phyloP scores from a whole-genome alignment of 2,797 vertebrate genomes.

The Yasuhikotakia modesta region DNA sequence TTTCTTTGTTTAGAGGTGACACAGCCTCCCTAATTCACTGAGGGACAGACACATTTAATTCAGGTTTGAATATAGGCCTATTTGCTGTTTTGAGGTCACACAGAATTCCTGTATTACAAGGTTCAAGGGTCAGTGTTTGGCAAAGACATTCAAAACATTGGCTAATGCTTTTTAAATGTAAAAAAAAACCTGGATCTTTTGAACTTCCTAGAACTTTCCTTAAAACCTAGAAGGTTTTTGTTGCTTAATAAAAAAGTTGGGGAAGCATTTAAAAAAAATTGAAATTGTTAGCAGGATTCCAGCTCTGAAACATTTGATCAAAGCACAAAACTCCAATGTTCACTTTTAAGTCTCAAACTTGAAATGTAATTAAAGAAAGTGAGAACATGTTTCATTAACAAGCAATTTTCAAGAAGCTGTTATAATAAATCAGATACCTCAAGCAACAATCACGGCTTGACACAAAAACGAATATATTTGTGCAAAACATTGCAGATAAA shows the following conservation, averaged over 20 bases:
- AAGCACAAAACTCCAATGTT: neutral
- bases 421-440: neutral
- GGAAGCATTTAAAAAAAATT: too few species aligned
- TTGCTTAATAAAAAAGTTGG: too few species aligned
- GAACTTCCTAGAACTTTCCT: too few species aligned
- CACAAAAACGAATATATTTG: neutral
- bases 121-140: neutral
- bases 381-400: conserved; percentile 5
- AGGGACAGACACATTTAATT: neutral
- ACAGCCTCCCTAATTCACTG: conserved; percentile 1
- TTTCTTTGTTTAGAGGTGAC: conserved; percentile 32
- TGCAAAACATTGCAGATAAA: neutral
- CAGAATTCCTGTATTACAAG: neutral
- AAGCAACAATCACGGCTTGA: neutral
- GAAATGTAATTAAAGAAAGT: neutral
- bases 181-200: too few species aligned
- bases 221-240: too few species aligned
- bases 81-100: neutral
- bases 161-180: too few species aligned
- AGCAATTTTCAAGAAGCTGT: conserved; percentile 19
- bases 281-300: neutral
- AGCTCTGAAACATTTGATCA: neutral
- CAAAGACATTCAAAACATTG: too few species aligned
- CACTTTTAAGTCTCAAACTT: neutral
- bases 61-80: conserved; percentile 13